Conservation (phyloP, 2,888 invertebrate species). For the Euproctis similis region DNA sequence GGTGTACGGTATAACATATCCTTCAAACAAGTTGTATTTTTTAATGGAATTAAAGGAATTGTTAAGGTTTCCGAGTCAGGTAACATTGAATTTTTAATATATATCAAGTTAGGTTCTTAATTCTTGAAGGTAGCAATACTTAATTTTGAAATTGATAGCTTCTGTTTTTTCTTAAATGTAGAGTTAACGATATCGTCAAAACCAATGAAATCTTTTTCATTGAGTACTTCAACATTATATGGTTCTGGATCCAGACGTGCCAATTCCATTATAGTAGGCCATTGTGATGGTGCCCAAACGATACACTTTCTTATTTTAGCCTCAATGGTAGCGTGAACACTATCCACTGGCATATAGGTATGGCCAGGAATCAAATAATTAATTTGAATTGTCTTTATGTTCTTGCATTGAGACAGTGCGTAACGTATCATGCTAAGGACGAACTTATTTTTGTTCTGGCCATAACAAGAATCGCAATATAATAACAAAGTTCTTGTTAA, state of each 20-base stretch:
- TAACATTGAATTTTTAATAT: neutral
- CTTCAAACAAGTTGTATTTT: too few species aligned
- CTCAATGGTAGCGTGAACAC: conserved; percentile 20
- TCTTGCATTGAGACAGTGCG: neutral
- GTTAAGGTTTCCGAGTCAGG: neutral
- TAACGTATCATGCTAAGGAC: neutral
- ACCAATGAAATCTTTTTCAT: neutral
- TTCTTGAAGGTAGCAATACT: neutral
- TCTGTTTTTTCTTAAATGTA: neutral
- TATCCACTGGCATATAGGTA: conserved; percentile 27
- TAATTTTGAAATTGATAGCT: neutral
- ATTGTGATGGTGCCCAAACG: conserved; percentile 11
- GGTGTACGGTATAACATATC: neutral
- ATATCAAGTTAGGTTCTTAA: neutral
- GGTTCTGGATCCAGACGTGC: neutral
- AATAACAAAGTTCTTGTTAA: conserved; percentile 10
- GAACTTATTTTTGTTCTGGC: conserved; percentile 14
- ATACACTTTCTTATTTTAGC: conserved; percentile 13
- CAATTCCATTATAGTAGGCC: neutral
- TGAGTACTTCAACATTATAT: neutral
- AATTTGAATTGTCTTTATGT: conserved; percentile 11
- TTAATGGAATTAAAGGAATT: too few species aligned
- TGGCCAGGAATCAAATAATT: conserved; percentile 24
- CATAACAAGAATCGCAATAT: conserved; percentile 15
- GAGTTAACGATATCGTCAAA: neutral